Percentiles rank a stretch among this genome's conserved stretches.
Evolutionary conservation across 2,888 invertebrate species (phyloP).

Genomic region (Acrobasis repandana): DNA sequence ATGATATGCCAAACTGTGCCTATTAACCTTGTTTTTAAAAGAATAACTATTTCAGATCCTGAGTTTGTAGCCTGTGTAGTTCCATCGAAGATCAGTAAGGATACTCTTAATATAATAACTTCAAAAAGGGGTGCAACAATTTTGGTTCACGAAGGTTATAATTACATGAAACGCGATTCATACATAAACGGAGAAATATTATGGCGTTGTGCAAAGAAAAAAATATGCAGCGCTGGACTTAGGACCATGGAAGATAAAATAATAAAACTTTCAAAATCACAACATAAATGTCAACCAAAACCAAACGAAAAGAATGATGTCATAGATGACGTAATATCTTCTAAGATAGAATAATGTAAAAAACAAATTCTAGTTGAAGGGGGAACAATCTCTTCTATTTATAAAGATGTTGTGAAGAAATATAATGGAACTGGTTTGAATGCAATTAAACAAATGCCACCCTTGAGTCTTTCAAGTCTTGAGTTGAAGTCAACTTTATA

Average conservation of each 20-base stretch:
- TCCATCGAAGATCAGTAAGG: not conserved
- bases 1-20: not conserved
- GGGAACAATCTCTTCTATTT: not conserved
- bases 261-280: not conserved
- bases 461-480: too few species aligned
- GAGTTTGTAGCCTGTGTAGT: not conserved
- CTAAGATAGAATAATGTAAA: constrained; percentile 4
- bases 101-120: not conserved
- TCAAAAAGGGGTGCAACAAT: not conserved
- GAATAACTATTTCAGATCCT: not conserved
- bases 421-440: constrained; percentile 12
- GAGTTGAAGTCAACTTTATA: constrained; percentile 12
- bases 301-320: not conserved
- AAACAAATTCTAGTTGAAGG: not conserved
- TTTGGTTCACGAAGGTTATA: not conserved
- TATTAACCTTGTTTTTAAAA: not conserved
- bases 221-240: not conserved
- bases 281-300: not conserved
- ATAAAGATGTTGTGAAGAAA: not conserved
- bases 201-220: not conserved
- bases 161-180: not conserved
- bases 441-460: constrained; percentile 10
- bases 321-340: not conserved
- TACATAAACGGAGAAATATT: not conserved
- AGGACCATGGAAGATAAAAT: not conserved